Percentiles rank a stretch among this genome's conserved stretches.
These are phyloP conservation scores for Herpetotheres cachinnans DNA, from an alignment of 2,113 vertebrate genomes.

Conservation along the genomic window DNA sequence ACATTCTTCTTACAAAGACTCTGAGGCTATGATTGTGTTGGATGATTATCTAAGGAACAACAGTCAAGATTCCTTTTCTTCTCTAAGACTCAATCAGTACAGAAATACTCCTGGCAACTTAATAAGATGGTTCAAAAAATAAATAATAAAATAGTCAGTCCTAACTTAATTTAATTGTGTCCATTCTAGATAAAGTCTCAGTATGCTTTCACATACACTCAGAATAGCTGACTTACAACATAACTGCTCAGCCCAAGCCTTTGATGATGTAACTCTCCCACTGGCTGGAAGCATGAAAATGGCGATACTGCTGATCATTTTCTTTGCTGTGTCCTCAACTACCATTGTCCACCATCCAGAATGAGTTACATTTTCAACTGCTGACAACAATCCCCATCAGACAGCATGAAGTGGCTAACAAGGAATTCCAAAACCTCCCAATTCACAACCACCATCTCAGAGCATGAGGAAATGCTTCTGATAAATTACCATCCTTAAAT, in stretches of 20 bases:
- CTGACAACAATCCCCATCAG: neutral
- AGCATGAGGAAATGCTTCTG: neutral
- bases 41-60: neutral
- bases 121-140: neutral
- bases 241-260: neutral
- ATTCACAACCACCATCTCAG: neutral
- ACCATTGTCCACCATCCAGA: neutral
- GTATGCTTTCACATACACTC: neutral
- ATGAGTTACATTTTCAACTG: neutral
- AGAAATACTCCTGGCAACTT: neutral
- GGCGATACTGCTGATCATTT: neutral
- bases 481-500: neutral
- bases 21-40: neutral
- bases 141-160: neutral
- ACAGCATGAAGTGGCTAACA: neutral
- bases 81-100: neutral
- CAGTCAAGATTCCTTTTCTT: neutral
- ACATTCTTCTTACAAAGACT: neutral
- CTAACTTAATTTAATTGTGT: neutral
- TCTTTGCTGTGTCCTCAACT: neutral
- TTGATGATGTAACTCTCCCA: neutral
- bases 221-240: neutral
- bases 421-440: neutral
- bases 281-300: neutral
- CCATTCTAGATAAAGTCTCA: neutral